Conservation (phyloP, 2,888 invertebrate species). For the Disparrhopalites patrizii region DNA sequence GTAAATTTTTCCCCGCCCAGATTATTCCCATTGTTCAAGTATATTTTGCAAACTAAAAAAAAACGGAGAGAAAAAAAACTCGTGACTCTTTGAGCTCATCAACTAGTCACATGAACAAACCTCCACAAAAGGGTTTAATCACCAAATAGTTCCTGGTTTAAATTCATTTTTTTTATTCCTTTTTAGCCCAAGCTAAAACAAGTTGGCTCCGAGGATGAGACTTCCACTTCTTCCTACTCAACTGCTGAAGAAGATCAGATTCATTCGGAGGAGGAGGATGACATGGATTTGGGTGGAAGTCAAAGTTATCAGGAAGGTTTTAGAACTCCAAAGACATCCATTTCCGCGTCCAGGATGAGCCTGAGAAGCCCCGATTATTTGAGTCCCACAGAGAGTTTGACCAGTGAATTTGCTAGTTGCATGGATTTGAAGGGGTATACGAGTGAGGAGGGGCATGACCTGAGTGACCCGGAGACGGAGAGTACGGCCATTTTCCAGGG, state of each 20-base stretch:
- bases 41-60: too few species aligned
- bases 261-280: constrained; percentile 18
- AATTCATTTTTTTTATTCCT: too few species aligned
- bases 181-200: too few species aligned
- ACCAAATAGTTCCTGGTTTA: too few species aligned
- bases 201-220: constrained; percentile 32
- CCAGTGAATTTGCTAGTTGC: not conserved
- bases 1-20: too few species aligned
- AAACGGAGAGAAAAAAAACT: too few species aligned
- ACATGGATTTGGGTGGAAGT: not conserved
- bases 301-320: not conserved
- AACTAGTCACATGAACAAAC: too few species aligned
- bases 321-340: constrained; percentile 11
- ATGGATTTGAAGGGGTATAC: not conserved
- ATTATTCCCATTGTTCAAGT: too few species aligned
- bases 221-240: constrained; percentile 43
- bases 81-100: too few species aligned
- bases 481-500: too few species aligned
- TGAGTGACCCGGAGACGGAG: not conserved
- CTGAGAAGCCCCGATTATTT: not conserved
- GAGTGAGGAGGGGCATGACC: not conserved
- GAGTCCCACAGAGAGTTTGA: not conserved
- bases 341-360: constrained; percentile 4
- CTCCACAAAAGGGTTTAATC: too few species aligned
- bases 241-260: constrained; percentile 46